Evolutionary conservation across 1,140 invertebrate genomes (phyloP).

Genomic region (Trissolcus basalis): DNA sequence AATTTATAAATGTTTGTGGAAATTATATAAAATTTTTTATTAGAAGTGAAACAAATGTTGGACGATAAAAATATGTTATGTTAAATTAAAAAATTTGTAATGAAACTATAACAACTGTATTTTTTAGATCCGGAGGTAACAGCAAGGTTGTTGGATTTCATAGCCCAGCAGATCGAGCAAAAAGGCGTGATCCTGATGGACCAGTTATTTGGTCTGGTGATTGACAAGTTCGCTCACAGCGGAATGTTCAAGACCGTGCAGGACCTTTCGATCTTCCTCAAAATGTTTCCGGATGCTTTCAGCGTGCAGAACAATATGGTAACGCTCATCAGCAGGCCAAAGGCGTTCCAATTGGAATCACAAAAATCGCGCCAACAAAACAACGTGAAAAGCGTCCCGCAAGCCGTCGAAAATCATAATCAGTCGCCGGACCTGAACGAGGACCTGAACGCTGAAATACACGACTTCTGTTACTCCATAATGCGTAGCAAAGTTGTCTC

Average conservation of each 20-base stretch:
- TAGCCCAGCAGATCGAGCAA: constrained; percentile 85
- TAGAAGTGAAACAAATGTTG: too few species aligned
- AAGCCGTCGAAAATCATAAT: too few species aligned
- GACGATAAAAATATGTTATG: too few species aligned
- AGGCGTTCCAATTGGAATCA: constrained; percentile 58
- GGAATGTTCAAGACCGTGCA: constrained; percentile 90
- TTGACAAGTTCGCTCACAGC: constrained; percentile 86
- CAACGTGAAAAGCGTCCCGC: not conserved
- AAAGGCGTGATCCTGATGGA: constrained; percentile 89
- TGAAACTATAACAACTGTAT: too few species aligned
- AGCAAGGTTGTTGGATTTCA: constrained; percentile 85
- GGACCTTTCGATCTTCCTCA: constrained; percentile 90
- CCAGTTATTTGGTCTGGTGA: constrained; percentile 88
- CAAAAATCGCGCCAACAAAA: constrained; percentile 25
- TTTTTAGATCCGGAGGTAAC: constrained; percentile 82
- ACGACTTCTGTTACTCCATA: too few species aligned
- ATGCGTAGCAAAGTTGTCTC: too few species aligned
- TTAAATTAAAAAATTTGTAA: too few species aligned
- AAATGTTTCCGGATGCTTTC: constrained; percentile 92
- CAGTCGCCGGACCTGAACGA: not conserved
- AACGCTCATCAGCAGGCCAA: constrained; percentile 84
- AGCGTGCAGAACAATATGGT: constrained; percentile 93
- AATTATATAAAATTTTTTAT: too few species aligned
- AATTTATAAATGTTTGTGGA: too few species aligned
- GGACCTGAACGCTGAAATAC: not conserved